Evolutionary conservation across 2,797 vertebrate genomes (phyloP), one percentile per base, ranked within the genome.

Genomic region (Chelmon rostratus): DNA sequence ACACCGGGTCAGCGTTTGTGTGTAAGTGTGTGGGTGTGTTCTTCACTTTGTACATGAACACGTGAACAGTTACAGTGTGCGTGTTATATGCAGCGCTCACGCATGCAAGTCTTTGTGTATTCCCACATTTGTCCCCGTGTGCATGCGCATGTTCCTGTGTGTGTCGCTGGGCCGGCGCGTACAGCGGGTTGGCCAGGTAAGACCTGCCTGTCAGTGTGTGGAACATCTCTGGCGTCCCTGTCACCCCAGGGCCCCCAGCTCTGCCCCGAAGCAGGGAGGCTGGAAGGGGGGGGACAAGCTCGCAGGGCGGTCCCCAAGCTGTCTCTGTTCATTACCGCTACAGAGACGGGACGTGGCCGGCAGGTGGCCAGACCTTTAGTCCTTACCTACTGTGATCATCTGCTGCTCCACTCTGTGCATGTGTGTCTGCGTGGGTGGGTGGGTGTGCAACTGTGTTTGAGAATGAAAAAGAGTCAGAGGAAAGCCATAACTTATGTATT

Each of bases 271-370:
- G 78, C 84, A 53, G 93, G 86, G 87, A 91, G 88, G 89, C 93
- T 84, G 89, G 91, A 95, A 92, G 94, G 88, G 86, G 46, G 44
- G 88, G 95, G 95, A 92, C 92, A 28, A 95, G 92, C 90, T 95
- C 94, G 91, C 96, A 83, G 96, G 96, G 87, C 72, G 91, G 96
- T 96, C 97, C 96, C 96, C 94, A 87, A 97, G 97, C 98, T 98
- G 98, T 99, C 98, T 96, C 92, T 96, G 95, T 98, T 98, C 97
- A 98, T 99, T 99, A 98, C 96, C 82, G 95, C 96, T 82, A 96
- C 95, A 95, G 95, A 96, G 94, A 96, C 87, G 95, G 96, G 93
- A 96, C 95, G 92, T 92, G 93, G 96, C 91, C 95, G 96, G 97
- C 97, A 97, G 97, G 96, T 96, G 96, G 93, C 92, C 95, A 94